Evolutionary conservation across 2,797 vertebrate genomes (phyloP), one percentile per base, ranked within the genome.

Genomic region (Dermochelys coriacea): DNA sequence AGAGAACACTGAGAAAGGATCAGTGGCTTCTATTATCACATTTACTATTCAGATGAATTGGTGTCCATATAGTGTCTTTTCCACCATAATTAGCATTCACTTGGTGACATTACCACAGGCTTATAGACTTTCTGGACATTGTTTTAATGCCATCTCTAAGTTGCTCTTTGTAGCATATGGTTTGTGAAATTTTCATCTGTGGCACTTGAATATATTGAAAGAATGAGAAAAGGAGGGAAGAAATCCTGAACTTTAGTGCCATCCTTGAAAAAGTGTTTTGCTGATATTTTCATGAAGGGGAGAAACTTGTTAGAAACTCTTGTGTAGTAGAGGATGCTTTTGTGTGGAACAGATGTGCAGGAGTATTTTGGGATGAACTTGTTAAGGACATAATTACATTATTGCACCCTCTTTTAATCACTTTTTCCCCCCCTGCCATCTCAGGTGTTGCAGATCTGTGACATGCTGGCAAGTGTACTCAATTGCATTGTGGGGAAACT

Each of bases 361-460:
- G 88, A 51, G 79, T 61, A 16, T 91, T 74, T 90, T 83, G 88
- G 31, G 68, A 95, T 91, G 94, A 90, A 61, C 12, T 15, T 87
- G 93, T 96, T 93, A 89, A 71, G 37, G 52, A 31, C 14, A 75
- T 12, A 12, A 34, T 87, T 83, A 94, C 21, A 31, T 90, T 86
- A 16, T 54, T 85, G 75, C 41, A 71, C 91, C 27, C 25, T 84
- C 86, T 91, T 93, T 83, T 25, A 59, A 51, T 87, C 54, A 37
- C 88, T 88, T 77, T 55, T 55, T 57, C 23, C 37, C 86, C 6
- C 54, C 91, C 61, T 88, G 90, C 74, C 83, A 95, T 92, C 89
- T 97, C 90, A 96, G 94, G 83, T 97, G 94, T 80, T 94, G 87
- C 85, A 87, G 82, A 91, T 88, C 91, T 97, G 85, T 47, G 95